Evolutionary conservation across 2,888 invertebrate genomes (phyloP), one percentile per base, ranked within the genome.

Genomic region (Chaitophorus viminalis): DNA sequence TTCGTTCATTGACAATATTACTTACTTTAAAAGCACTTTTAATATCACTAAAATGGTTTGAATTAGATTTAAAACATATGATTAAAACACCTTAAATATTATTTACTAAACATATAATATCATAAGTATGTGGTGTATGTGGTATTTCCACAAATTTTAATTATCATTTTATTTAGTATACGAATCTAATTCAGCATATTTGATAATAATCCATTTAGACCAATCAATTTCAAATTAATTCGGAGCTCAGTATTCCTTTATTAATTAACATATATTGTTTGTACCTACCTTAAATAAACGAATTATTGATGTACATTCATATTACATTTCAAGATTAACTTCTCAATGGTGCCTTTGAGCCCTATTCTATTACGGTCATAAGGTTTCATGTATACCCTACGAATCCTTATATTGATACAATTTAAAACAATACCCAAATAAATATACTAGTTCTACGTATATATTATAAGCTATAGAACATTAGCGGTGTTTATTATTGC

Each of bases 1-100:
- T 52, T 54, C 54, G 39, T 74, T 14, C 14, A 9, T 72, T 17
- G 72, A 9, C 82, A 52, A 82, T n/a, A n/a, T n/a, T n/a, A n/a
- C n/a, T 82, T 82, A 82, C 54, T 74, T 54, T n/a, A 82, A 74
- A 54, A 74, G 72, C n/a, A n/a, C n/a, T 74, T 33, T 46, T 46
- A 46, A 46, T 14, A 46, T 11, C 14, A 14, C 14, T 46, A 46
- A 46, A 11, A 46, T 46, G 1, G 46, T 46, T 46, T 46, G 14
- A 46, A 46, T 46, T 46, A 46, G 46, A 46, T 46, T 46, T 46
- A 46, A 36, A 36, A n/a, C n/a, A n/a, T 6, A 6, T 36, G 36
- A 36, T 36, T 36, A 36, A 36, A 46, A 46, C 46, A 46, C 46
- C 14, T 46, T 14, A 14, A 46, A 46, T 46, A 46, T 46, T 46